A percentile compares a stretch with the other conserved stretches of the same genome.
Evolutionary conservation across 2,797 vertebrate genomes (phyloP).

Genomic region (Clarias fuscus): DNA sequence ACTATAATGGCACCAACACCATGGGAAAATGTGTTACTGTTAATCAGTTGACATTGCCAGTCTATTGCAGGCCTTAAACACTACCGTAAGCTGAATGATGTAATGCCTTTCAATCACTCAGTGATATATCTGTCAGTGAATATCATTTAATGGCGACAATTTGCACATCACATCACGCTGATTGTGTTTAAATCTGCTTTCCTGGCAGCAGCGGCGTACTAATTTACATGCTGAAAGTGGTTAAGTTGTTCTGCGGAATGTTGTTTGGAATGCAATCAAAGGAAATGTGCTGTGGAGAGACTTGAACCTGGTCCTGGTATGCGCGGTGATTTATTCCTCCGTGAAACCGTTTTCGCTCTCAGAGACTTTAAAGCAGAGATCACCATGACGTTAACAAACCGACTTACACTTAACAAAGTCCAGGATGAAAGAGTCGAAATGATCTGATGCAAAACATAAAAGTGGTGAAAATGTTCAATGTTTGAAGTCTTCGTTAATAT

Average conservation of each 20-base stretch:
- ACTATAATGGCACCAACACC: too few relatives aligned
- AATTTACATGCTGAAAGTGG: conserved; percentile 23
- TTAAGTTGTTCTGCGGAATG: conserved; percentile 28
- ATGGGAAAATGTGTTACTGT: too few relatives aligned
- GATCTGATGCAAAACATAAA: background rate
- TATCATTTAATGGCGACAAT: background rate
- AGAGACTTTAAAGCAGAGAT: background rate
- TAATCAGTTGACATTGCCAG: background rate
- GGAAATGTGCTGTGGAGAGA: conserved; percentile 19
- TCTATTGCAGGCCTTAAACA: background rate
- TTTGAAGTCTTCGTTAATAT: background rate
- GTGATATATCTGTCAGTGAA: background rate
- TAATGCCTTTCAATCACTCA: background rate
- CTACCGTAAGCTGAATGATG: background rate
- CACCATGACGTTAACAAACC: background rate
- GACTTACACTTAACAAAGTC: background rate
- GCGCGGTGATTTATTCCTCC: background rate
- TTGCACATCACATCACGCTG: background rate
- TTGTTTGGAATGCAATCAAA: conserved; percentile 34
- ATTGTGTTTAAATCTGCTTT: background rate
- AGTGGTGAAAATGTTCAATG: background rate
- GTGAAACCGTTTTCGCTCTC: background rate
- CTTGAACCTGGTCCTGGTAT: conserved; percentile 17
- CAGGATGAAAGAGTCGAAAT: background rate
- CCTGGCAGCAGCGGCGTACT: background rate